Conservation (phyloP, 2,888 invertebrate genomes). For the Tachina lurida region DNA sequence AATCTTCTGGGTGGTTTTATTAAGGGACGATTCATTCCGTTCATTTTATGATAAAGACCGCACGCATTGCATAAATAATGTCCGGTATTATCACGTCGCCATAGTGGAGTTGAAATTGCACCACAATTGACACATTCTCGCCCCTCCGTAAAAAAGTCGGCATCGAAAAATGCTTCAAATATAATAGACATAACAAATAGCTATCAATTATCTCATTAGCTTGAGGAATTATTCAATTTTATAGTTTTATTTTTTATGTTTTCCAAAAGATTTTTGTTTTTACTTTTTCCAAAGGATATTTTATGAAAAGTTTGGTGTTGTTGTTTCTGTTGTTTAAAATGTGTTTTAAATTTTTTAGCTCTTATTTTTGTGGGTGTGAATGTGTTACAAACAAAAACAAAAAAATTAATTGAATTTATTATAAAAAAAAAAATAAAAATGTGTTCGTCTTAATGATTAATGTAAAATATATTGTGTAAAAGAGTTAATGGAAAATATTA, state of each 20-base stretch:
- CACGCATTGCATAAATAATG: conserved; percentile 99
- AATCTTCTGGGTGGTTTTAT: conserved; percentile 95
- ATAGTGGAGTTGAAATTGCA: conserved; percentile 97
- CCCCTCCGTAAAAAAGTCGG: conserved; percentile 88
- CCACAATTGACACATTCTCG: conserved; percentile 99
- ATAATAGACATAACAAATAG: conserved; percentile 71
- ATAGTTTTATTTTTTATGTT: conserved; percentile 38
- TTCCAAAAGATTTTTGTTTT: conserved; percentile 53
- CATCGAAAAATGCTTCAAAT: conserved; percentile 83
- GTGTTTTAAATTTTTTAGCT: conserved; percentile 49
- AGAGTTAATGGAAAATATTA: background rate
- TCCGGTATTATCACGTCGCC: conserved; percentile 99
- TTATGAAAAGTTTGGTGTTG: conserved; percentile 40
- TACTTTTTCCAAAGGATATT: conserved; percentile 7
- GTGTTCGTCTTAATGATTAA: conserved; percentile 14
- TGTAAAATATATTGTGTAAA: background rate
- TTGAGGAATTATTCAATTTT: conserved; percentile 24
- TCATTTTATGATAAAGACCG: conserved; percentile 98
- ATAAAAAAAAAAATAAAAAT: conserved; percentile 74
- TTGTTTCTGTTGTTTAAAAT: conserved; percentile 48
- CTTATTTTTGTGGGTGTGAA: conserved; percentile 54
- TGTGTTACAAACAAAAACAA: conserved; percentile 59
- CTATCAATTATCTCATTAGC: conserved; percentile 43
- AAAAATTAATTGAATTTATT: conserved; percentile 83
- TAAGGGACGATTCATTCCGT: conserved; percentile 95